A percentile compares a stretch with the other conserved stretches of the same genome.
These are phyloP conservation scores for Epicampocera succincta DNA, from an alignment of 2,888 invertebrate species.

Conservation along the genomic window DNA sequence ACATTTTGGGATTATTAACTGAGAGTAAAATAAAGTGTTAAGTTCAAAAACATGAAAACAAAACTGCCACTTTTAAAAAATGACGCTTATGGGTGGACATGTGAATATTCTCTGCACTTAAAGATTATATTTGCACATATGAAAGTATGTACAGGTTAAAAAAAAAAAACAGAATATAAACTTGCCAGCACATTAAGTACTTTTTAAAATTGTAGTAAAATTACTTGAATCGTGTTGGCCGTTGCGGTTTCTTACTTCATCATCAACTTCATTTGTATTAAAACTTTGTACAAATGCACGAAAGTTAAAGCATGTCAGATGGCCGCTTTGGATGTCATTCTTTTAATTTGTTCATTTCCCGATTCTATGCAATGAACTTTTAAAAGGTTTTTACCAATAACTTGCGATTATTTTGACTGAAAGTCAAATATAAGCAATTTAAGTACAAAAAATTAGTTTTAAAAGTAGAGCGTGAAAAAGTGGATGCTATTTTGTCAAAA, in stretches of 20 bases:
- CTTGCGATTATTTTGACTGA: conserved; percentile 2
- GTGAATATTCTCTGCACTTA: too few relatives aligned
- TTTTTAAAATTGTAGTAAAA: conserved; percentile 14
- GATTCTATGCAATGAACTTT: neutral
- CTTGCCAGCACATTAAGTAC: neutral
- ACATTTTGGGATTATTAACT: neutral
- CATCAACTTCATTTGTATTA: neutral
- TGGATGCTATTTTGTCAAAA: too few relatives aligned
- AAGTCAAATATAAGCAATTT: neutral
- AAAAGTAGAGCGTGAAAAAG: neutral
- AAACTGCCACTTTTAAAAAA: neutral
- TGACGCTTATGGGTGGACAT: too few relatives aligned
- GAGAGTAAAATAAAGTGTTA: neutral
- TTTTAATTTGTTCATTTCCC: neutral
- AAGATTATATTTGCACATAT: neutral
- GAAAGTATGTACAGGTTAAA: neutral
- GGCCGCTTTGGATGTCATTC: neutral
- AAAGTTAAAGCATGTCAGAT: neutral
- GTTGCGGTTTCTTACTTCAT: conserved; percentile 13
- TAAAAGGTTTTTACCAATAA: conserved; percentile 45
- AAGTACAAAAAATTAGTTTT: neutral
- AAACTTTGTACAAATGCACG: neutral
- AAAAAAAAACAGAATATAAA: conserved; percentile 3
- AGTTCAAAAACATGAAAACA: neutral
- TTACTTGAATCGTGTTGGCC: conserved; percentile 26